Conservation (phyloP, 2,888 invertebrate species). For the Drosophila emarginata region DNA sequence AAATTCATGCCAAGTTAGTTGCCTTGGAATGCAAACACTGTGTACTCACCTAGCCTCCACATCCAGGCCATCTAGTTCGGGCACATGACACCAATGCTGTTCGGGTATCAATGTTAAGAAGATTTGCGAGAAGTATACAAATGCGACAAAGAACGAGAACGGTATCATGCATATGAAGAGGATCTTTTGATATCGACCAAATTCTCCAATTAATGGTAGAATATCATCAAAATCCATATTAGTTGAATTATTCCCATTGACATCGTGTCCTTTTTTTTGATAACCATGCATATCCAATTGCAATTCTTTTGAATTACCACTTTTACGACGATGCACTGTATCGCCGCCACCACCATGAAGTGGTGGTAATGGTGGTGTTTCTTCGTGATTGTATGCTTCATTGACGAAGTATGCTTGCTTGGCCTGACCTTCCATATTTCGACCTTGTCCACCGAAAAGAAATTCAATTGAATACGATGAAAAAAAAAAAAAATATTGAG, state of each 20-base stretch:
- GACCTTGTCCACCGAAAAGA: slow-evolving; percentile 43
- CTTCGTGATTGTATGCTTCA: slow-evolving; percentile 70
- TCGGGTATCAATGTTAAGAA: slow-evolving; percentile 92
- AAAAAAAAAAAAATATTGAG: slow-evolving; percentile 6
- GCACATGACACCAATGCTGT: slow-evolving; percentile 91
- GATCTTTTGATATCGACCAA: slow-evolving; percentile 92
- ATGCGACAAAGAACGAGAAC: slow-evolving; percentile 93
- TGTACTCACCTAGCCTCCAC: slow-evolving; percentile 84
- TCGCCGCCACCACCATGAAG: slow-evolving; percentile 37
- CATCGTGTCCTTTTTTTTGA: slow-evolving; percentile 39
- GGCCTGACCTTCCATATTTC: slow-evolving; percentile 66
- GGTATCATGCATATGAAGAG: slow-evolving; percentile 93
- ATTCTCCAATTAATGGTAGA: slow-evolving; percentile 92
- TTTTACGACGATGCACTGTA: slow-evolving; percentile 74
- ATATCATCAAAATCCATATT: slow-evolving; percentile 91
- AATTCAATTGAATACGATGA: slow-evolving; percentile 55
- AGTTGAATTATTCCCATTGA: slow-evolving; percentile 34
- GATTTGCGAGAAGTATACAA: slow-evolving; percentile 94
- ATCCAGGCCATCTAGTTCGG: slow-evolving; percentile 85
- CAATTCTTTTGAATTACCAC: slow-evolving; percentile 71
- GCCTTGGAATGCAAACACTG: slow-evolving; percentile 14
- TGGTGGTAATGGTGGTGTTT: slow-evolving; percentile 21
- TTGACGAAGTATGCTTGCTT: slow-evolving; percentile 74
- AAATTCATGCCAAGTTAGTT: slow-evolving; percentile 28
- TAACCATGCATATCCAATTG: slow-evolving; percentile 59